Conservation (phyloP, 2,888 invertebrate genomes). For the Pristionchus mayeri region DNA sequence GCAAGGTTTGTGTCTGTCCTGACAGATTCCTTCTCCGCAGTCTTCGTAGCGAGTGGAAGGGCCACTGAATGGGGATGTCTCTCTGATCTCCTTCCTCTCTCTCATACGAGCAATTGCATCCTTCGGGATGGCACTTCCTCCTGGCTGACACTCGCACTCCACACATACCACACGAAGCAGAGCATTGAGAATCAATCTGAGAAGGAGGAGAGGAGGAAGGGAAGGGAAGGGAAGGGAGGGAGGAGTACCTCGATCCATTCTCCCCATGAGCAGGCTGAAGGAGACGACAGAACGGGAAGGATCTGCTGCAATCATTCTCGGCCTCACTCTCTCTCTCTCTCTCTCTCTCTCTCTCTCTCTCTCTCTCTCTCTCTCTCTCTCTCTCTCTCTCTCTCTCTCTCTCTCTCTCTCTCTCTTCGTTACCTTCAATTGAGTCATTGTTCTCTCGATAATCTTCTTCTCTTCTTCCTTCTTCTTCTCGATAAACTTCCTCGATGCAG, state of each 20-base stretch:
- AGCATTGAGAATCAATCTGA: constrained; percentile 3
- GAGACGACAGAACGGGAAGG: not conserved
- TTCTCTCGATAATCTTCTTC: not conserved
- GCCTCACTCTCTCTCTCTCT: not conserved
- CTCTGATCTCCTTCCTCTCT: not conserved
- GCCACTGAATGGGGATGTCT: not conserved
- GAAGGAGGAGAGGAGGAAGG: too few species aligned
- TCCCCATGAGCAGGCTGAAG: not conserved
- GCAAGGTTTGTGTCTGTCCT: not conserved
- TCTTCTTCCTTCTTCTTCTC: not conserved
- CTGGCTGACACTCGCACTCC: constrained; percentile 26
- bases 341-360: not conserved
- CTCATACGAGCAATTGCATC: constrained; percentile 25
- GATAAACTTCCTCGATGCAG: not conserved
- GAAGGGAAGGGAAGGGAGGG: not conserved
- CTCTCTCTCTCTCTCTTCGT: not conserved
- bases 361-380: not conserved
- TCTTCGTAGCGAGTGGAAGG: constrained; percentile 26
- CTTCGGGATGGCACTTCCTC: not conserved
- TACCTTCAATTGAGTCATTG: not conserved
- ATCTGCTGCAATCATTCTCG: not conserved
- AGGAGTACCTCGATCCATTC: not conserved
- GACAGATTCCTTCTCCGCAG: constrained; percentile 34
- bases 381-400: not conserved
- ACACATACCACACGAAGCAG: constrained; percentile 30